Evolutionary conservation across 2,113 vertebrate species (phyloP), one percentile per base, ranked within the genome.

Genomic region (Megaptera novaeangliae): DNA sequence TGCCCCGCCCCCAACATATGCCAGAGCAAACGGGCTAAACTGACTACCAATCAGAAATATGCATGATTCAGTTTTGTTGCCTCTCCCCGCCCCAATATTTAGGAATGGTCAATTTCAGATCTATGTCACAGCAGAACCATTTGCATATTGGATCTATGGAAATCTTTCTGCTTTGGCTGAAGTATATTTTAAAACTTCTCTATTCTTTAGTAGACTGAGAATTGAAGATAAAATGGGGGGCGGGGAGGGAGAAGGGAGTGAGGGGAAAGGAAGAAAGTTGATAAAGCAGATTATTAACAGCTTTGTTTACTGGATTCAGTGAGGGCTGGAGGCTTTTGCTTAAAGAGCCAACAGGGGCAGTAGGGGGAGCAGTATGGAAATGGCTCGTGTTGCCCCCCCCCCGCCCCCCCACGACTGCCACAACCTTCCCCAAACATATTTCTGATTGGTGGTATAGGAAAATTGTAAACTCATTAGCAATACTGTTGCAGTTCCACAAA

Each of bases 31-130:
- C 36, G 63, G 83, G 83, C 59, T 80, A 91, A 88, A 66, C 52
- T 90, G 95, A 92, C 31, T 61, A 97, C 96, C 94, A 97, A 96
- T 95, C 96, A 97, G 98, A 97, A 97, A 97, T 93, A 97, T 41
- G 97, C 44, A 55, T 91, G 36, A 89, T 91, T 86, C 36, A 18
- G 23, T 94, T 94, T 77, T 83, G n/a, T 66, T 75, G 68, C 52
- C 59, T 52, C 59, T 36, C 4, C 34, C 44, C 1, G 11, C 27
- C 29, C 88, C 39, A 68, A 36, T 81, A 92, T 63, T 66, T 82
- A 89, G 66, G 71, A 93, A 95, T 55, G 31, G 52, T 80, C 61
- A 93, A 14, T 80, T 96, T 84, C 44, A 18, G 6, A 59, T 49
- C 34, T 52, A 10, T 36, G 63, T 85, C 82, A 59, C 52, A 87